A percentile compares a stretch with the other conserved stretches of the same genome.
These are phyloP conservation scores for Tachina lurida DNA, from an alignment of 2,888 invertebrate genomes.

Conservation along the genomic window DNA sequence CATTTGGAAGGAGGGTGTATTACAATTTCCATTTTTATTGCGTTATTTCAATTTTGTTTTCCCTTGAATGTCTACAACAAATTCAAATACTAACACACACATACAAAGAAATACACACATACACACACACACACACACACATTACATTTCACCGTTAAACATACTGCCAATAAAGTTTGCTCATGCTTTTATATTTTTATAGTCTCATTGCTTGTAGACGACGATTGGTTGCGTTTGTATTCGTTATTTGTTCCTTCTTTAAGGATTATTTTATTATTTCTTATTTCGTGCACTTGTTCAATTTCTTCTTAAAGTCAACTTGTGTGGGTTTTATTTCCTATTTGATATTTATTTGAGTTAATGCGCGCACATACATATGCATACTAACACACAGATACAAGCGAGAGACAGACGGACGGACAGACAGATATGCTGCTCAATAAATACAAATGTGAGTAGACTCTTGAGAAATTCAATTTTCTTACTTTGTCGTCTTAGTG, in stretches of 20 bases:
- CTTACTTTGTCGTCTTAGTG: constrained; percentile 53
- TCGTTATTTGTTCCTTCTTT: constrained; percentile 60
- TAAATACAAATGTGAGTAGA: constrained; percentile 49
- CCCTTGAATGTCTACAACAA: constrained; percentile 20
- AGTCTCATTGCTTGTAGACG: constrained; percentile 56
- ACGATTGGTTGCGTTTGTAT: constrained; percentile 61
- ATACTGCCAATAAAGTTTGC: constrained; percentile 66
- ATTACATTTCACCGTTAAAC: constrained; percentile 34
- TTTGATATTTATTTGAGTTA: constrained; percentile 61
- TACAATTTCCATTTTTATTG: constrained; percentile 72
- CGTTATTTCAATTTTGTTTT: constrained; percentile 71
- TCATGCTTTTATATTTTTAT: constrained; percentile 64
- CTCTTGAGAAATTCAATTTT: constrained; percentile 71
- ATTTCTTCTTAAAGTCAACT: constrained; percentile 66
- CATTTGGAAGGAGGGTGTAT: constrained; percentile 62
- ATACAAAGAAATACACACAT: background rate
- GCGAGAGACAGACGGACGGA: constrained; percentile 2
- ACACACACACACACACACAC: constrained; percentile 14
- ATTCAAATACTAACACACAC: background rate
- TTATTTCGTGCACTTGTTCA: constrained; percentile 70
- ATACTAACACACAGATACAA: background rate
- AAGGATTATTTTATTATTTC: constrained; percentile 72
- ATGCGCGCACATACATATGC: background rate
- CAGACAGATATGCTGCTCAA: constrained; percentile 20
- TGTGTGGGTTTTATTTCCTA: constrained; percentile 65